These are phyloP conservation scores for Trachelus troglodyta DNA, from an alignment of 2,888 invertebrate species.

Conservation along the genomic window DNA sequence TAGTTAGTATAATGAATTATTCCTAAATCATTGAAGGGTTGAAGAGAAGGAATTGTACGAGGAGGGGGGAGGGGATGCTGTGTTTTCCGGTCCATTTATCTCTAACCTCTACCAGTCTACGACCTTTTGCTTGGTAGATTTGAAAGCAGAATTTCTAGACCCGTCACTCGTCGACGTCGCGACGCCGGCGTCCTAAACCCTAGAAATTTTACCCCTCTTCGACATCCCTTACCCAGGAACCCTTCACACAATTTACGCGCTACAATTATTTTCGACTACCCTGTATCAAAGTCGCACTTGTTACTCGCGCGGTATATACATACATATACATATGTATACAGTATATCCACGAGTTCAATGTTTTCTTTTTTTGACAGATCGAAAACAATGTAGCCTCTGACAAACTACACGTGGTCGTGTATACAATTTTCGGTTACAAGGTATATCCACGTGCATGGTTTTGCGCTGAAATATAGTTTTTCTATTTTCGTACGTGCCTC, in stretches of 20 bases:
- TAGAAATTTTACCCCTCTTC: neutral
- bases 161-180: neutral
- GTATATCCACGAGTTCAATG: neutral
- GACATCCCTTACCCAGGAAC: constrained; percentile 10
- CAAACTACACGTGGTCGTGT: neutral
- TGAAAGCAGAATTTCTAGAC: neutral
- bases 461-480: neutral
- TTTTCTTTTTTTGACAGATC: neutral
- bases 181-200: neutral
- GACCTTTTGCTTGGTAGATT: constrained; percentile 6
- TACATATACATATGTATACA: neutral
- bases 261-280: constrained; percentile 41
- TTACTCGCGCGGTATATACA: neutral
- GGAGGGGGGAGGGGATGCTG: constrained; percentile 30
- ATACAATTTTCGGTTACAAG: neutral
- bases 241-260: constrained; percentile 42
- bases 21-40: constrained; percentile 36
- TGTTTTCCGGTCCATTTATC: constrained; percentile 51
- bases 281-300: neutral
- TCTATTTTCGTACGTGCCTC: neutral
- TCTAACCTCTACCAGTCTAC: constrained; percentile 7
- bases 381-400: neutral
- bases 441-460: neutral
- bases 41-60: constrained; percentile 16
- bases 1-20: constrained; percentile 33